Evolutionary conservation across 2,797 vertebrate species (phyloP).

Genomic region (Silurus lanzhouensis): DNA sequence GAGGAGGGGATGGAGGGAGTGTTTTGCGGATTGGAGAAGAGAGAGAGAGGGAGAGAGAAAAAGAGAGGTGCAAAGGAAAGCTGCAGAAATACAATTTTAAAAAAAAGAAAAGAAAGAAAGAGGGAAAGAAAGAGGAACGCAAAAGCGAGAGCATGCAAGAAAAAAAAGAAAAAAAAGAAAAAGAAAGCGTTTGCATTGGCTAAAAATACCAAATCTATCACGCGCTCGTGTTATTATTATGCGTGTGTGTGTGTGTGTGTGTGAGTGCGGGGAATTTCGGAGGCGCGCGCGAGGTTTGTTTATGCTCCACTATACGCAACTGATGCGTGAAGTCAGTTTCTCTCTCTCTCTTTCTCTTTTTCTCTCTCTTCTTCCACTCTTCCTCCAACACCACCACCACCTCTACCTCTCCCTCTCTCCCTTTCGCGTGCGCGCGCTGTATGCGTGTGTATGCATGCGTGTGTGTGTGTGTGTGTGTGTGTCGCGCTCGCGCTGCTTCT

Average conservation of each 20-base stretch:
- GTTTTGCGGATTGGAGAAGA: constrained; percentile 36
- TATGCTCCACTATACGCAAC: constrained; percentile 74
- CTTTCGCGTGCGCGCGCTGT: neutral
- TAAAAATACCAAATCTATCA: neutral
- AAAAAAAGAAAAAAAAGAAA: neutral
- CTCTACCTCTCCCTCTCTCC: constrained; percentile 10
- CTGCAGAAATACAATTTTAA: neutral
- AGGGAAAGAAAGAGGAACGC: neutral
- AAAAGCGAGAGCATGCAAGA: neutral
- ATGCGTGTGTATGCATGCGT: no score
- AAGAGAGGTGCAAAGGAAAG: neutral
- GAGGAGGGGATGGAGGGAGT: neutral
- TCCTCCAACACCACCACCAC: constrained; percentile 37
- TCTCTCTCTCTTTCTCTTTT: constrained; percentile 22
- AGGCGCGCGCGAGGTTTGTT: constrained; percentile 63
- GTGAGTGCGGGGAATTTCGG: neutral
- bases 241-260: no score
- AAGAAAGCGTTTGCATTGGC: neutral
- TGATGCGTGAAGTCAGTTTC: constrained; percentile 81
- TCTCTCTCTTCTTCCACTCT: constrained; percentile 54
- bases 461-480: neutral
- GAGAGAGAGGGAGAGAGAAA: constrained; percentile 1
- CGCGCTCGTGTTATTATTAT: neutral
- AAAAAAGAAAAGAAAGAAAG: neutral
- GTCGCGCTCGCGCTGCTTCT: constrained; percentile 59